Evolutionary conservation across 2,797 vertebrate genomes (phyloP).

Genomic region (Schizopygopsis pylzovi): DNA sequence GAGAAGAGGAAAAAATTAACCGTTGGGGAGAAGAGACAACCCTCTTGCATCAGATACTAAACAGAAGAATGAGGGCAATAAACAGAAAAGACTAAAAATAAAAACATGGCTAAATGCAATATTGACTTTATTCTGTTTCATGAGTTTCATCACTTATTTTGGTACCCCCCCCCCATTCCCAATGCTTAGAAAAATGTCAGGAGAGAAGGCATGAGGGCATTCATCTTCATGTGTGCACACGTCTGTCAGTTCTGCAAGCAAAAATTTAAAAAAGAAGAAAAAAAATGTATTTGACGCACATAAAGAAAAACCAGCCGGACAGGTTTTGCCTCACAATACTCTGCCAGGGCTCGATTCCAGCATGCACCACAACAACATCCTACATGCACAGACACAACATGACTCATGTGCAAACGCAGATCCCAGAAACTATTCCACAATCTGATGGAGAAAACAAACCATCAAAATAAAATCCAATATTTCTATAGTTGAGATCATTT

Average conservation of each 20-base stretch:
- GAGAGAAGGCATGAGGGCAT: neutral
- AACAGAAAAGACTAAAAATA: slow-evolving; percentile 6
- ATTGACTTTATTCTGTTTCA: neutral
- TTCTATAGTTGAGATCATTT: neutral
- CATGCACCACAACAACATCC: slow-evolving; percentile 39
- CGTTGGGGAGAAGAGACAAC: neutral
- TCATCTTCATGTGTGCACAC: slow-evolving; percentile 28
- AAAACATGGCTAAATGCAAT: neutral
- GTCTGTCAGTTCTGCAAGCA: slow-evolving; percentile 9
- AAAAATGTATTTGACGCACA: slow-evolving; percentile 2
- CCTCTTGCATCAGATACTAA: neutral
- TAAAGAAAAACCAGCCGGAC: slow-evolving; percentile 40
- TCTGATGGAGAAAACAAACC: neutral
- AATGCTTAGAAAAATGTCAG: slow-evolving; percentile 8
- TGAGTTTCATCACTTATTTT: neutral
- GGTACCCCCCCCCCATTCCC: neutral
- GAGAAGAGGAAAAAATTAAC: neutral
- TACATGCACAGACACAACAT: slow-evolving; percentile 27
- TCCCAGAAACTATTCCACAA: slow-evolving; percentile 6
- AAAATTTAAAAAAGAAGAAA: neutral
- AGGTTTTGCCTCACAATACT: slow-evolving; percentile 30
- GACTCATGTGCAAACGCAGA: neutral
- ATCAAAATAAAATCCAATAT: neutral
- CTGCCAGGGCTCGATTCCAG: slow-evolving; percentile 18
- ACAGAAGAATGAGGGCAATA: neutral